A percentile compares a stretch with the other conserved stretches of the same genome.
Conservation (phyloP, 2,888 invertebrate species). For the Parthenolecanium corni region DNA sequence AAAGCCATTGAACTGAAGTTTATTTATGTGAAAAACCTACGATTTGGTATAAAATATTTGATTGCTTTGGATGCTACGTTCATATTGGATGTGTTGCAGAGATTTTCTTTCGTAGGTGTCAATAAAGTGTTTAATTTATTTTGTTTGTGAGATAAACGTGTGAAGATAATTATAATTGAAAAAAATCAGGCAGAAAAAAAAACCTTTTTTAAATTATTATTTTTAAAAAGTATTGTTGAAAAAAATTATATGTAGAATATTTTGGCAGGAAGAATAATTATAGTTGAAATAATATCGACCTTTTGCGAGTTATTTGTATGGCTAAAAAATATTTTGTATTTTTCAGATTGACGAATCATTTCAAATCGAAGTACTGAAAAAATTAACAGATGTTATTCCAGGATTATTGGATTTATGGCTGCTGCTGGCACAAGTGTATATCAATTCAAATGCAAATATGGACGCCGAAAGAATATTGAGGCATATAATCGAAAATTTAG, state of each 20-base stretch:
- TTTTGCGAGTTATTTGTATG: too few species aligned
- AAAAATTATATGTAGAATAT: too few species aligned
- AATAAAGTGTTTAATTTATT: not conserved
- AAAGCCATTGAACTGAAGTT: constrained; percentile 45
- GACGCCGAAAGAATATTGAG: constrained; percentile 36
- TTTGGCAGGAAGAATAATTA: too few species aligned
- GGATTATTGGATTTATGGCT: constrained; percentile 50
- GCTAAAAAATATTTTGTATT: too few species aligned
- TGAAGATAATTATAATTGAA: not conserved
- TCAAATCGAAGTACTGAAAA: constrained; percentile 48
- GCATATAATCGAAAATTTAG: constrained; percentile 46
- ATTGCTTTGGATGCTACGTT: constrained; percentile 73
- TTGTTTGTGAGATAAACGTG: not conserved
- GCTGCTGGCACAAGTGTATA: constrained; percentile 33
- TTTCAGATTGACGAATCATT: constrained; percentile 5
- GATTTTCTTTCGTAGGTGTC: constrained; percentile 49
- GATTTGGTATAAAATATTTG: constrained; percentile 65
- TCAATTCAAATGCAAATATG: constrained; percentile 29
- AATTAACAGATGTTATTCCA: constrained; percentile 66
- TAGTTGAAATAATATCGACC: too few species aligned
- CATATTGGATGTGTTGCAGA: constrained; percentile 61
- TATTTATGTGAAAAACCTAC: constrained; percentile 39
- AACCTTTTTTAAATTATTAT: too few species aligned
- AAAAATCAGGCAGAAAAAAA: too few species aligned
- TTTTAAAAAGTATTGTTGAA: too few species aligned